Evolutionary conservation across 2,797 vertebrate species (phyloP).

Genomic region (Spea hammondii): DNA sequence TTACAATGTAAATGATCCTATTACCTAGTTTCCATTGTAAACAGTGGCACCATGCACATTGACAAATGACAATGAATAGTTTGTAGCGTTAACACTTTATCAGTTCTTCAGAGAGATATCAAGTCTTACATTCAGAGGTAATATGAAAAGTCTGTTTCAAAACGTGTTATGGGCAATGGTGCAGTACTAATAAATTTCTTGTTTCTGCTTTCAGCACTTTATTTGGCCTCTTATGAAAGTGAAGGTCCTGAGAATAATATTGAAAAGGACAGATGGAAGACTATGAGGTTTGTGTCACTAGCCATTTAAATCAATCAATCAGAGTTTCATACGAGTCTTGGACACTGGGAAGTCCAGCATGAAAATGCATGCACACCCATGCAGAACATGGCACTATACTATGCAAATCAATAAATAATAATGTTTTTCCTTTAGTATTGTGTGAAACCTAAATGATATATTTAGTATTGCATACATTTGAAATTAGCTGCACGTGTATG

Average conservation of each 20-base stretch:
- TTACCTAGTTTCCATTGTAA: not conserved
- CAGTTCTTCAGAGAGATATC: too few relatives aligned
- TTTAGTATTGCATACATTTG: too few relatives aligned
- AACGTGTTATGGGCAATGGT: not conserved
- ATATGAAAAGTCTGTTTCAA: constrained; percentile 21
- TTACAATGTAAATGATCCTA: not conserved
- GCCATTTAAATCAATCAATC: constrained; percentile 6
- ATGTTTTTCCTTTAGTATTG: too few relatives aligned
- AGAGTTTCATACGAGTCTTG: constrained; percentile 23
- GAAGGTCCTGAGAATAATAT: constrained; percentile 92
- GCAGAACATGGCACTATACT: too few relatives aligned
- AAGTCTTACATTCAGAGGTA: not conserved
- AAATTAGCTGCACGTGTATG: too few relatives aligned
- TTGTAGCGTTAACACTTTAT: not conserved
- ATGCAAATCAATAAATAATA: too few relatives aligned
- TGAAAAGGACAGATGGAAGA: constrained; percentile 96
- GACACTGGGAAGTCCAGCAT: constrained; percentile 12
- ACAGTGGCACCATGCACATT: not conserved
- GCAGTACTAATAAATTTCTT: constrained; percentile 38
- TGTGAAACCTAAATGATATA: too few relatives aligned
- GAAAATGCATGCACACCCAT: too few relatives aligned
- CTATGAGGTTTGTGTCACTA: constrained; percentile 78
- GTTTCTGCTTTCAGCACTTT: constrained; percentile 76
- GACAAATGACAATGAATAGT: not conserved
- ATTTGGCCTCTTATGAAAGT: constrained; percentile 89